Evolutionary conservation across 1,140 invertebrate species (phyloP).

Genomic region (Drosophila asahinai): DNA sequence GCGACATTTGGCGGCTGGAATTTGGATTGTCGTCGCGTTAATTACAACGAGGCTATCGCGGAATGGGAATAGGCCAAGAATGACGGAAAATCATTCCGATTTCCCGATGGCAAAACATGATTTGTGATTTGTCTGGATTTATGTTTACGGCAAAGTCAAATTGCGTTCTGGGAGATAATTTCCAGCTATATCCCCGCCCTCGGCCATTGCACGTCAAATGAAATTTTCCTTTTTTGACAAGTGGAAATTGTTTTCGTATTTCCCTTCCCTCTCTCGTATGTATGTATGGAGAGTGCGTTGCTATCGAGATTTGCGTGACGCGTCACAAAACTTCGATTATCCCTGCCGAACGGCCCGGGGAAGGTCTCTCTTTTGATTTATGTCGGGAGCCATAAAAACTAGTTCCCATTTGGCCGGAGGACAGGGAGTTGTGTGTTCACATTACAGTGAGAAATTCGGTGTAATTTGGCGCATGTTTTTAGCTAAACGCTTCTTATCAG

Average conservation of each 20-base stretch:
- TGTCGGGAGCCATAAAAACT: conserved; percentile 62
- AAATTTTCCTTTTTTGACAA: conserved; percentile 59
- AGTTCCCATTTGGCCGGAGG: conserved; percentile 31
- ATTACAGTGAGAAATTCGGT: conserved; percentile 78
- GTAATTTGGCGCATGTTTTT: conserved; percentile 81
- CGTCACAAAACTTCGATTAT: conserved; percentile 62
- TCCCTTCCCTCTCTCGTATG: background rate
- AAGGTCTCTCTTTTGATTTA: conserved; percentile 67
- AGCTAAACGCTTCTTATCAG: conserved; percentile 81
- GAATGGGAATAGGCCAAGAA: conserved; percentile 24
- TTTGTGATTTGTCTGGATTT: conserved; percentile 70
- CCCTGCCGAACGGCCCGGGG: conserved; percentile 4
- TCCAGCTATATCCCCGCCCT: conserved; percentile 3
- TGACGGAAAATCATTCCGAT: conserved; percentile 27
- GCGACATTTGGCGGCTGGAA: conserved; percentile 61
- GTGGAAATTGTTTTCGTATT: conserved; percentile 56
- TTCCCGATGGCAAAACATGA: conserved; percentile 55
- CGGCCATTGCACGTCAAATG: conserved; percentile 46
- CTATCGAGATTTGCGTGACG: conserved; percentile 75
- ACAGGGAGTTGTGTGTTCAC: conserved; percentile 21
- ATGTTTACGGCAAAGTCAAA: conserved; percentile 52
- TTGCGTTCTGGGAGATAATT: conserved; percentile 42
- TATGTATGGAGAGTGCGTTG: conserved; percentile 7
- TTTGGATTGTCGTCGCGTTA: conserved; percentile 80
- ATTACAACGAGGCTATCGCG: conserved; percentile 53